Evolutionary conservation across 2,797 vertebrate genomes (phyloP), one percentile per base, ranked within the genome.

Genomic region (Hybognathus amarus): DNA sequence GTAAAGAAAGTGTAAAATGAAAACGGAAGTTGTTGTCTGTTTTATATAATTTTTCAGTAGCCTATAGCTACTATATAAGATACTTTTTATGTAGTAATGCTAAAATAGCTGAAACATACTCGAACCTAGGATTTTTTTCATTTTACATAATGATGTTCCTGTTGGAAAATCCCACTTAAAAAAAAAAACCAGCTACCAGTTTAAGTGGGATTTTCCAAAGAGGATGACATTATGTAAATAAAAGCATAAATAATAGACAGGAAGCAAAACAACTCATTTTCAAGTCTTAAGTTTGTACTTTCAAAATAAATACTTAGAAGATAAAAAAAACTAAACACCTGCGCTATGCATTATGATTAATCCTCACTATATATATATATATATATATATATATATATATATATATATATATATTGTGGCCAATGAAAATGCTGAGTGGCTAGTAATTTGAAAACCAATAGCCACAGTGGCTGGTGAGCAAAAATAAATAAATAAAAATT

Each of bases 1-100:
- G 80, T 89, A 74, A 33, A 68, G 61, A 79, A 71, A 42, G 42
- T 27, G n/a, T 63, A 12, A 79, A 24, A 56, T 24, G 20, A 77
- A 80, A n/a, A 59, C 1, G 8, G 42, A 30, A 70, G 40, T 69
- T 4, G 5, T 10, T 11, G 38, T 11, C 22, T 24, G 54, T 7
- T 63, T n/a, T n/a, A n/a, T n/a, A n/a, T n/a, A n/a, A n/a, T n/a
- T n/a, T n/a, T n/a, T n/a, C n/a, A n/a, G n/a, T n/a, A n/a, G n/a
- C n/a, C n/a, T n/a, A n/a, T n/a, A n/a, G n/a, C n/a, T n/a, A n/a
- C n/a, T n/a, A 30, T 30, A 30, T 30, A 30, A 3, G 30, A 2
- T 36, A 36, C 5, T 36, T 36, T 36, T 36, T 36, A 52, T 66
- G 12, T 77, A 50, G 36, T 3, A 10, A 42, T 15, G 24, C 42